These are phyloP conservation scores for Oryzias melastigma DNA, from an alignment of 2,113 vertebrate species.

Conservation along the genomic window DNA sequence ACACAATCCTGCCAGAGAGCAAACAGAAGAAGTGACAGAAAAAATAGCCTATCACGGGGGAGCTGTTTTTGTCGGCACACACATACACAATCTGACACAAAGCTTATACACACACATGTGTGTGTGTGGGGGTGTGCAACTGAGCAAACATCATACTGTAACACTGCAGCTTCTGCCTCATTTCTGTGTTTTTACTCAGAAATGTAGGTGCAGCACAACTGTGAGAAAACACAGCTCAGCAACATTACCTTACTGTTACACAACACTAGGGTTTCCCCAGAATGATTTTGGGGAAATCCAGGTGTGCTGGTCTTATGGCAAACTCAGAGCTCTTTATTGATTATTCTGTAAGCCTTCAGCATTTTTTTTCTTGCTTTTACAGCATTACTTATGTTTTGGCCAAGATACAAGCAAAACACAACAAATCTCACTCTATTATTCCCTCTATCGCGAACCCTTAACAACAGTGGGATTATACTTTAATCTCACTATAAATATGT, in stretches of 20 bases:
- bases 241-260: constrained; percentile 23
- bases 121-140: not conserved
- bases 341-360: constrained; percentile 7
- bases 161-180: not conserved
- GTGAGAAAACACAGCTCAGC: constrained; percentile 35
- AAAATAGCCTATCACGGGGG: constrained; percentile 29
- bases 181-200: constrained; percentile 3
- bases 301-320: constrained; percentile 1
- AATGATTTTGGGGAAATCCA: constrained; percentile 8
- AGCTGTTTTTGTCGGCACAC: constrained; percentile 19
- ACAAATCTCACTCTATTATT: no score
- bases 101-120: not conserved
- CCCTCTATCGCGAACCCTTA: no score
- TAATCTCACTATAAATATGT: no score
- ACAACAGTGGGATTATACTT: no score
- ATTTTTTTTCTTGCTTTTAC: constrained; percentile 3
- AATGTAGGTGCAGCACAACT: constrained; percentile 3
- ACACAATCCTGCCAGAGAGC: constrained; percentile 41
- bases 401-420: no score
- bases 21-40: constrained; percentile 34
- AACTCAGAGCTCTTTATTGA: not conserved
- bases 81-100: not conserved
- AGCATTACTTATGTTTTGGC: not conserved
- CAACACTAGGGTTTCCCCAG: constrained; percentile 28
- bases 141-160: not conserved